These are phyloP conservation scores for Drosophila testacea DNA, from an alignment of 2,888 invertebrate genomes.

Conservation along the genomic window DNA sequence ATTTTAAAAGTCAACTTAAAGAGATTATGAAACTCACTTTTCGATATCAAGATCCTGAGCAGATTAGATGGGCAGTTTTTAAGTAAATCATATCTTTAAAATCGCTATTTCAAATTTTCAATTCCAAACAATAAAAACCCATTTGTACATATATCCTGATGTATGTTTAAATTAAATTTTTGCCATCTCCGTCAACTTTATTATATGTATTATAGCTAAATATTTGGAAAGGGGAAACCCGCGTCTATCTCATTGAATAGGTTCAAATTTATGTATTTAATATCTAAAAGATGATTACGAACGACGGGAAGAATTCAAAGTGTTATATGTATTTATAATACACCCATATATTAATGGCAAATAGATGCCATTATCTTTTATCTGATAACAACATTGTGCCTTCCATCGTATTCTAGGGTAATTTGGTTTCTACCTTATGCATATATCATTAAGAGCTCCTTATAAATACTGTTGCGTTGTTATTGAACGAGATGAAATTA, in stretches of 20 bases:
- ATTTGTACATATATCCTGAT: background rate
- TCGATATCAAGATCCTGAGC: background rate
- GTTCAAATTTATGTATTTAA: background rate
- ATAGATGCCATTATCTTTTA: background rate
- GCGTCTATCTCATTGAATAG: background rate
- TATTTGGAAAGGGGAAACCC: background rate
- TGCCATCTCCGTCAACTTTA: background rate
- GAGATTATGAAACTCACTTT: background rate
- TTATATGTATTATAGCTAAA: background rate
- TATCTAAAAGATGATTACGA: too few relatives aligned
- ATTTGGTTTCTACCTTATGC: background rate
- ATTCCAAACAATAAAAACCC: background rate
- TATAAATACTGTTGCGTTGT: conserved; percentile 15
- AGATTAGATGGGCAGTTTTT: background rate
- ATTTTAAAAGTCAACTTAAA: too few relatives aligned
- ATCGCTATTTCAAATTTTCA: background rate
- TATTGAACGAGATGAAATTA: conserved; percentile 3
- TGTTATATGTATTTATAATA: too few relatives aligned
- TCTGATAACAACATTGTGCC: background rate
- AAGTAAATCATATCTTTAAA: background rate
- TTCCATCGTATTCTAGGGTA: background rate
- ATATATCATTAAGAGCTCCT: background rate
- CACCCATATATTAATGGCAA: background rate
- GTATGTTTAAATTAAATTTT: background rate
- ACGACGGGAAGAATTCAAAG: too few relatives aligned